Percentiles rank a stretch among this genome's conserved stretches.
These are phyloP conservation scores for Venturia canescens DNA, from an alignment of 1,140 invertebrate genomes.

Conservation along the genomic window DNA sequence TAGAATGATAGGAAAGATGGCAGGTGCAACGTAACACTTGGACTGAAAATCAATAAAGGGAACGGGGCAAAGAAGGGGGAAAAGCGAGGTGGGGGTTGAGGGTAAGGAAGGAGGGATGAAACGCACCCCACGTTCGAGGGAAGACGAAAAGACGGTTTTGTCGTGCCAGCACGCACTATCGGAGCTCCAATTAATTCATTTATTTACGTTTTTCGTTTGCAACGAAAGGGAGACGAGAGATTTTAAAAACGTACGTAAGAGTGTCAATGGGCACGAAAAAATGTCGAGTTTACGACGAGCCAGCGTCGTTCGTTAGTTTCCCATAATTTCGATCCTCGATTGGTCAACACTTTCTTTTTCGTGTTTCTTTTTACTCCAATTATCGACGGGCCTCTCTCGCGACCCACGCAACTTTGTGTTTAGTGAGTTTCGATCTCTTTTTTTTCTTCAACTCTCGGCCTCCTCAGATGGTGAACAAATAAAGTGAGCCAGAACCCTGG, in stretches of 20 bases:
- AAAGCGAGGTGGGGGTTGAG: conserved; percentile 47
- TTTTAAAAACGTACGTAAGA: background rate
- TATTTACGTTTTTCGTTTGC: background rate
- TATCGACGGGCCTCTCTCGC: background rate
- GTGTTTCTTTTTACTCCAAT: too few species aligned
- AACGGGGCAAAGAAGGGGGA: conserved; percentile 56
- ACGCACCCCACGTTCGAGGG: conserved; percentile 53
- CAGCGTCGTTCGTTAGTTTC: background rate
- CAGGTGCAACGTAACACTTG: conserved; percentile 60
- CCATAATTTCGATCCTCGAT: too few species aligned
- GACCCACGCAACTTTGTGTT: background rate
- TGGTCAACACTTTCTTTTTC: too few species aligned
- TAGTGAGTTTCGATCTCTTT: background rate
- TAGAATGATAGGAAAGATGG: conserved; percentile 64
- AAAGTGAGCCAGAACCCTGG: conserved; percentile 55
- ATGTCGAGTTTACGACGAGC: conserved; percentile 41
- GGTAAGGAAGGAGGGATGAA: background rate
- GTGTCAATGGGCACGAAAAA: conserved; percentile 29
- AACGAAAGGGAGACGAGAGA: background rate
- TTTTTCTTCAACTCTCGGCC: conserved; percentile 5
- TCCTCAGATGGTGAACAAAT: conserved; percentile 58
- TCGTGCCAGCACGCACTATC: background rate
- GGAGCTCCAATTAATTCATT: background rate
- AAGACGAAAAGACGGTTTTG: conserved; percentile 20
- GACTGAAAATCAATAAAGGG: conserved; percentile 65